Base-by-base conservation (phyloP, 2,113 vertebrate species). In the Heliornis fulica region DNA sequence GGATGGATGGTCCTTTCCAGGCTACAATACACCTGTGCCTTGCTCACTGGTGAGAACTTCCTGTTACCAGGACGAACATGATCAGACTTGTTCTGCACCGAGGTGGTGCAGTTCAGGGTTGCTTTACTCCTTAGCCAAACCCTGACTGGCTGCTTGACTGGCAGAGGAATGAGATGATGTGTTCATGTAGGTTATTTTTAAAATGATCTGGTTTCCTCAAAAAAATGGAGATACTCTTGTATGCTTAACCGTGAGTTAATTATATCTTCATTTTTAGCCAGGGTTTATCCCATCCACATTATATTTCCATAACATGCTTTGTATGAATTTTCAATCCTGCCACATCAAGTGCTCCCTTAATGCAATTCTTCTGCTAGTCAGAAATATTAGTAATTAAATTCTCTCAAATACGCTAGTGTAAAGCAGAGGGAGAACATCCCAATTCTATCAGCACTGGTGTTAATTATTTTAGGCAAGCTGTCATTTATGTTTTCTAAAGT, bases 401-500 rank as follows among this genome's bases (percentile, higher is more conserved):
- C 96, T 94, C 94, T 95, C 69, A 97, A 96, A 97, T 97, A 91
- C 31, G 41, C 95, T 60, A 76, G 82, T 93, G 83, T 97, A 97
- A 96, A 97, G 94, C 89, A 60, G 94, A 97, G 93, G 93, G 96
- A 97, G 97, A 98, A 96, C 88, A 97, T 98, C 97, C 97, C 97
- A 97, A 90, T 98, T 98, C 98, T 96, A 97, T 98, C 98, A 96
- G 98, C 96, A 93, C 93, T 95, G 94, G 97, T 97, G 98, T 98
- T 98, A 98, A 98, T 98, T 98, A 98, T 98, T 98, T 98, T 97
- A 98, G 98, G 98, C 98, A 98, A 98, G 97, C 98, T 98, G 98
- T 98, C 98, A 98, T 98, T 98, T 98, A 98, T 97, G 97, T 96
- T 98, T 98, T 98, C 97, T 97, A 98, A 98, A 98, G 98, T 98